Conservation (phyloP, 2,797 vertebrate genomes). For the Clarias fuscus region DNA sequence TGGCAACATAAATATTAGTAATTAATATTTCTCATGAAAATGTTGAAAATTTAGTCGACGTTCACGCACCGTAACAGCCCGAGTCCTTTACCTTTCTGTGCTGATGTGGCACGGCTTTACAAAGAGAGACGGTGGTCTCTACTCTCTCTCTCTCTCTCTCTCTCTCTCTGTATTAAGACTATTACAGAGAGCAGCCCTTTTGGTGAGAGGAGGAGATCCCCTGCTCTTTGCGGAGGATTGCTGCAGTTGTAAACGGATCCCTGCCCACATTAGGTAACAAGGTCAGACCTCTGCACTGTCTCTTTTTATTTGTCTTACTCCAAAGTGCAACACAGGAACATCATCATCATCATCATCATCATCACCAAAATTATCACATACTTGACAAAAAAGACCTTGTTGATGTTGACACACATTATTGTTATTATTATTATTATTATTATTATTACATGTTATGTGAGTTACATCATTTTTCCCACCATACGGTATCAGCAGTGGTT, state of each 20-base stretch:
- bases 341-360: neutral
- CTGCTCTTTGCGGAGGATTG: slow-evolving; percentile 38
- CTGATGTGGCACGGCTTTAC: neutral
- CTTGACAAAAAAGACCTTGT: neutral
- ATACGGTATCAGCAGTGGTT: too few species aligned
- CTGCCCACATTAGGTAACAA: slow-evolving; percentile 53
- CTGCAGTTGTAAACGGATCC: slow-evolving; percentile 50
- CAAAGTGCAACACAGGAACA: neutral
- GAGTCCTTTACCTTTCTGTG: neutral
- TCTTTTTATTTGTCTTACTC: neutral
- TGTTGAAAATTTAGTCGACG: neutral
- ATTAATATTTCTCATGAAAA: too few species aligned
- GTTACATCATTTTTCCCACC: too few species aligned
- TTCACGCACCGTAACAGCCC: neutral
- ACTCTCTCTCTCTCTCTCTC: too few species aligned
- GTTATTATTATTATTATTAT: too few species aligned
- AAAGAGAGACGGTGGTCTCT: neutral
- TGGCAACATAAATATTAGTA: too few species aligned
- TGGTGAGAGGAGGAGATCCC: neutral
- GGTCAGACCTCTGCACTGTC: slow-evolving; percentile 53
- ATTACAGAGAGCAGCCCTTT: neutral
- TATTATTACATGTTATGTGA: too few species aligned
- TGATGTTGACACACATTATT: neutral
- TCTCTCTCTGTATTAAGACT: neutral
- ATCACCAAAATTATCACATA: too few species aligned